Evolutionary conservation across 92 coral and sea anemone genomes (phyloP), one percentile per base, ranked within the genome.

Genomic region (Porites lobata): DNA sequence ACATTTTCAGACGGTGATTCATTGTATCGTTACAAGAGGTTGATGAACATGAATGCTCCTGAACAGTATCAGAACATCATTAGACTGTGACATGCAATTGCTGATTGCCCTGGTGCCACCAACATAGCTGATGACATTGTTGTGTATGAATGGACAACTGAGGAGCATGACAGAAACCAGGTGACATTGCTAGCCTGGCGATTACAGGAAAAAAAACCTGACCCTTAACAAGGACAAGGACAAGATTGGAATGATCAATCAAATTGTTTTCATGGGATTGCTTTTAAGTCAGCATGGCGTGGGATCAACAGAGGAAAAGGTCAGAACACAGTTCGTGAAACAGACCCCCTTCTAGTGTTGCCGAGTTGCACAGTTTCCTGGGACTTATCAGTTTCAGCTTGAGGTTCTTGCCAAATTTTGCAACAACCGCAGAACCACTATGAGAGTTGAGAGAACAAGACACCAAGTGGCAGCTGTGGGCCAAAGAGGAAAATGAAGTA

Each of bases 101-200:
- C 81, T 21, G 88, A 78, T 54, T 84, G 71, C 51, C 80, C 71
- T 6, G 81, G 80, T 56, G 80, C 88, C 69, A 67, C 62, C 14
- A 72, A 72, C 26, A 85, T 77, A 9, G 77, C 76, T 10, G 89
- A 77, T 20, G 77, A 86, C 84, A 76, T 86, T 76, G 76, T 38
- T 38, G 47, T 38, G 4, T 38, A 38, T 4, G 47, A 4, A 38
- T 4, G 6, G 47, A 4, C 5, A 6, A 79, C 72, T 1, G 81
- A 79, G 72, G 73, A 87, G 0, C 68, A 79, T 68, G 67, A 72
- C 66, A 79, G 73, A 19, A 50, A 87, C 64, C 90, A 57, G 29
- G 68, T 64, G 22, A 54, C 77, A 50, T 54, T 38, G 47, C 47
- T 38, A 38, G 0, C n/a, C n/a, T n/a, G 0, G 47, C 0, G 47